Percentiles rank a stretch among this genome's conserved stretches.
Conservation (phyloP, 2,797 vertebrate genomes). For the Bovichtus variegatus region DNA sequence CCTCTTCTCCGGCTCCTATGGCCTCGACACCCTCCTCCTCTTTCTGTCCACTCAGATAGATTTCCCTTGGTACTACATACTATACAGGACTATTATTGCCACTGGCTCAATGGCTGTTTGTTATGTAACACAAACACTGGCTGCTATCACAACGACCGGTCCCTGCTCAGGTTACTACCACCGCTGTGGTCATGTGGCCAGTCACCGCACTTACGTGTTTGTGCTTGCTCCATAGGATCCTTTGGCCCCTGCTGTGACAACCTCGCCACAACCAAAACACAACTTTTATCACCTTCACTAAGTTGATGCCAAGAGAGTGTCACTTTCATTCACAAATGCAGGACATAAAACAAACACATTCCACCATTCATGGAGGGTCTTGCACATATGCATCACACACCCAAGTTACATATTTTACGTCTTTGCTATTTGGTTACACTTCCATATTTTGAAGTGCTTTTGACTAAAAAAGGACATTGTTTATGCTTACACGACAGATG, state of each 20-base stretch:
- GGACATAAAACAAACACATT: not conserved
- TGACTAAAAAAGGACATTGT: slow-evolving; percentile 8
- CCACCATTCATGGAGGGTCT: not conserved
- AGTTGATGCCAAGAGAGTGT: slow-evolving; percentile 35
- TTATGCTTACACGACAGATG: not conserved
- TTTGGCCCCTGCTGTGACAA: slow-evolving; percentile 80
- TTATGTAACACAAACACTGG: slow-evolving; percentile 86
- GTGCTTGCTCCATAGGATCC: slow-evolving; percentile 43
- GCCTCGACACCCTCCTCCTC: slow-evolving; percentile 72
- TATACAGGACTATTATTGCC: slow-evolving; percentile 66
- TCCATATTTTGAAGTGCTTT: slow-evolving; percentile 7
- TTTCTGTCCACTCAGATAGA: slow-evolving; percentile 72
- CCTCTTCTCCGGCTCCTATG: slow-evolving; percentile 47
- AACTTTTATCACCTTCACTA: slow-evolving; percentile 11
- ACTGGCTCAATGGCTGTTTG: slow-evolving; percentile 51
- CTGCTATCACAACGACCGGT: slow-evolving; percentile 82
- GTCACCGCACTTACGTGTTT: slow-evolving; percentile 56
- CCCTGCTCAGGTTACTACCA: slow-evolving; percentile 72
- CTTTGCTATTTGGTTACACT: slow-evolving; percentile 37
- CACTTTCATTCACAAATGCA: slow-evolving; percentile 59
- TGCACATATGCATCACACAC: not conserved
- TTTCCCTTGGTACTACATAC: slow-evolving; percentile 69
- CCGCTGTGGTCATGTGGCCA: slow-evolving; percentile 42
- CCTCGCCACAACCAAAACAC: slow-evolving; percentile 48
- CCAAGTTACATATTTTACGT: slow-evolving; percentile 32